Conservation (phyloP, 2,797 vertebrate genomes). For the Malurus leucopterus region DNA sequence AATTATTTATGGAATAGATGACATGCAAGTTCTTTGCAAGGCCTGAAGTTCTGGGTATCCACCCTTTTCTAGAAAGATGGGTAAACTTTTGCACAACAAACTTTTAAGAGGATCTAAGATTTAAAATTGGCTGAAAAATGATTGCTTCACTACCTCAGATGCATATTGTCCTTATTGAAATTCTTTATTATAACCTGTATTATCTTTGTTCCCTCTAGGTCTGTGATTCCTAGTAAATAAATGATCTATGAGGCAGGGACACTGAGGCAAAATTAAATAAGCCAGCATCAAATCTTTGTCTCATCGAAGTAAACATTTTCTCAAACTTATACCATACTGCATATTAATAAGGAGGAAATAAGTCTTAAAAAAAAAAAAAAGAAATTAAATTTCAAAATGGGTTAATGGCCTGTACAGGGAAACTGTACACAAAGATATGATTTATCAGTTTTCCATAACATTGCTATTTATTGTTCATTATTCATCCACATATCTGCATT, state of each 20-base stretch:
- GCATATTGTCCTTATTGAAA: background rate
- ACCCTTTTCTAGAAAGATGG: background rate
- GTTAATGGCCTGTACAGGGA: background rate
- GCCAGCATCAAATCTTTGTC: background rate
- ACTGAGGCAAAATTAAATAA: background rate
- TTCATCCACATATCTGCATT: background rate
- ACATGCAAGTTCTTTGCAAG: background rate
- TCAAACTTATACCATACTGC: background rate
- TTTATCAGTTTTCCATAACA: background rate
- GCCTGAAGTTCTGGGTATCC: background rate
- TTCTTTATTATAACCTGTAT: background rate
- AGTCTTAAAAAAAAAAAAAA: background rate
- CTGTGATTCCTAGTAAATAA: background rate
- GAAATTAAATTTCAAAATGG: background rate
- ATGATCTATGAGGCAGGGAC: background rate
- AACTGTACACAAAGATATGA: background rate
- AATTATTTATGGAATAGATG: background rate
- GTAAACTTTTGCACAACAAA: background rate
- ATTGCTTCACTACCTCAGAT: background rate
- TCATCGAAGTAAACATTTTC: background rate
- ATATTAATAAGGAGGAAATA: background rate
- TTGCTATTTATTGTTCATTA: background rate
- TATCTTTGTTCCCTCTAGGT: background rate
- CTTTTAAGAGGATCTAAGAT: background rate
- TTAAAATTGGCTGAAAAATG: background rate